Percentiles rank a stretch among this genome's conserved stretches.
These are phyloP conservation scores for Epinotia brunnichana DNA, from an alignment of 2,888 invertebrate species.

Conservation along the genomic window DNA sequence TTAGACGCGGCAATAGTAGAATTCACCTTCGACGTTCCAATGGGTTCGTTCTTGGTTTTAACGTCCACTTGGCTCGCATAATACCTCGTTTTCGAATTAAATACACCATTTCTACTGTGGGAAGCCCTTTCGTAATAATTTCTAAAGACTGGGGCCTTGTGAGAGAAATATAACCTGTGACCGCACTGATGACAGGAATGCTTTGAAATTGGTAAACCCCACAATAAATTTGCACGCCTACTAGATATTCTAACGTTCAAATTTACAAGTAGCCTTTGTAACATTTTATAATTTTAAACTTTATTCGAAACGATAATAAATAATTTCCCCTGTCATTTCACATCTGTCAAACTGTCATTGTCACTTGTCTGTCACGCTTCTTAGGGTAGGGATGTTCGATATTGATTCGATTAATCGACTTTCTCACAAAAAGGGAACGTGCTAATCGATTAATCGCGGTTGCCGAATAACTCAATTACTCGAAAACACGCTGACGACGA, in stretches of 20 bases:
- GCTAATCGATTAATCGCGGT: too few relatives aligned
- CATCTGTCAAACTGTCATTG: conserved; percentile 32
- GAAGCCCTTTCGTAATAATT: conserved; percentile 70
- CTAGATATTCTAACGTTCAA: conserved; percentile 68
- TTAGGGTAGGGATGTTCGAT: neutral
- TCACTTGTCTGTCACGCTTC: neutral
- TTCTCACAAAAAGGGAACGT: too few relatives aligned
- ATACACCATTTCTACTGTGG: conserved; percentile 59
- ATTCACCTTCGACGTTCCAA: conserved; percentile 62
- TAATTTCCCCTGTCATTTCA: conserved; percentile 41
- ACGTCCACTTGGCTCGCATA: conserved; percentile 73
- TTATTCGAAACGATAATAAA: conserved; percentile 44
- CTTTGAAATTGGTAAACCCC: conserved; percentile 57
- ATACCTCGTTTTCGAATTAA: conserved; percentile 63
- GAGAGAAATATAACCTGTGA: conserved; percentile 71
- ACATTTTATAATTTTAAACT: conserved; percentile 65
- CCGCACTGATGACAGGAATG: conserved; percentile 71
- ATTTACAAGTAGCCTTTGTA: conserved; percentile 69
- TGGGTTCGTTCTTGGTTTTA: conserved; percentile 65
- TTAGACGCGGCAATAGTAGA: conserved; percentile 60
- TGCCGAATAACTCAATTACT: too few relatives aligned
- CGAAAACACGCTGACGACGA: too few relatives aligned
- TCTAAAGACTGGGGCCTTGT: conserved; percentile 62
- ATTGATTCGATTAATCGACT: neutral
- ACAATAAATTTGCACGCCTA: conserved; percentile 63